Evolutionary conservation across 2,113 vertebrate genomes (phyloP), one percentile per base, ranked within the genome.

Genomic region (Tympanuchus pallidicinctus): DNA sequence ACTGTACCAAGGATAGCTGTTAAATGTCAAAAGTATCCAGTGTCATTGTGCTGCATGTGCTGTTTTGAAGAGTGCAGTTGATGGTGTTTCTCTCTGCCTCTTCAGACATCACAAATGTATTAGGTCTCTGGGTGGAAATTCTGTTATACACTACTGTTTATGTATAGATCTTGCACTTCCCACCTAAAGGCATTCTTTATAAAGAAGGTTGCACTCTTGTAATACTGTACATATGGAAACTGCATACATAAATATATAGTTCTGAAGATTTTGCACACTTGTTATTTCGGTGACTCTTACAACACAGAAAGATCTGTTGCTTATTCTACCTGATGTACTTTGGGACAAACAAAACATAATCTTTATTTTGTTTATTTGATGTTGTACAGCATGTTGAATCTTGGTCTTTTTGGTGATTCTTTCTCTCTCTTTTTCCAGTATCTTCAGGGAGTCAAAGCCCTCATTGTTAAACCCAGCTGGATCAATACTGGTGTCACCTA

Each of bases 381-480:
- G 74, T 75, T 59, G 6, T 73, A 28, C 57, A 36, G 11, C 36
- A 50, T 74, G 10, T 75, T 72, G 47, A n/a, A 28, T 57, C 19
- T 65, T 64, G 6, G 4, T 86, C 16, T 32, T 76, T 85, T 71
- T 52, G 28, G 20, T 94, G 56, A 76, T 78, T 87, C n/a, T 25
- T 67, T 69, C 32, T 83, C 1, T 91, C 76, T 87, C 47, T 57
- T 85, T 56, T 86, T 94, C 42, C 93, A 99, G 98, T 94, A 97
- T 99, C 78, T 99, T 98, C 95, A 97, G 98, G 95, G 99, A 99
- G 32, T 95, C 98, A 38, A 99, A 99, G 89, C 99, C 98, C 18
- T 99, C 98, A 1, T 59, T 99, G 72, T 97, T 99, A 93, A 98
- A 90, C 75, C 98, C 99, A 19, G 89, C 98, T 63, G 98, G 98